Conservation (phyloP, 2,797 vertebrate species). For the Rhinogobio ventralis region DNA sequence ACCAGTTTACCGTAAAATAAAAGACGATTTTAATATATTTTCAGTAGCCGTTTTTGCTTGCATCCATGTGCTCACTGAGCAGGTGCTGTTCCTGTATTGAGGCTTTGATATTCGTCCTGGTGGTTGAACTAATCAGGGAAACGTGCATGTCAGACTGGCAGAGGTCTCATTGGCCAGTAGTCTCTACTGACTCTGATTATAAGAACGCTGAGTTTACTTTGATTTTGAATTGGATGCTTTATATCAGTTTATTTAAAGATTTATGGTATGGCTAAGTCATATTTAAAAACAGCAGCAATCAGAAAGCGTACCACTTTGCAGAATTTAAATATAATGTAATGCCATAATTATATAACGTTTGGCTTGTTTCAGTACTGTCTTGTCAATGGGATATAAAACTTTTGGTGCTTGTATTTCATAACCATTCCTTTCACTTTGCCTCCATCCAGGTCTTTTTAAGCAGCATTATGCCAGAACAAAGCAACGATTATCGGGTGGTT, state of each 20-base stretch:
- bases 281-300: not conserved
- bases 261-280: not conserved
- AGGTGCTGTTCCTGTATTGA: not conserved
- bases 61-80: slow-evolving; percentile 11
- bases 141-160: not conserved
- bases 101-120: not conserved
- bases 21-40: not conserved
- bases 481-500: slow-evolving; percentile 96
- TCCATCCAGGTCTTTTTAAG: slow-evolving; percentile 43
- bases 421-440: not conserved
- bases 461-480: slow-evolving; percentile 92
- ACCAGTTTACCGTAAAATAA: slow-evolving; percentile 15
- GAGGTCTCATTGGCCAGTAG: slow-evolving; percentile 33
- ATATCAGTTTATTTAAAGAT: no score
- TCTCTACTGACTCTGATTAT: slow-evolving; percentile 1
- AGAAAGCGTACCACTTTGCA: not conserved
- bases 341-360: not conserved
- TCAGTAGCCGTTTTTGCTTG: not conserved
- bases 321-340: not conserved
- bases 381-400: not conserved
- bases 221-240: not conserved
- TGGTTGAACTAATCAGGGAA: slow-evolving; percentile 17
- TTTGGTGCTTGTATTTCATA: not conserved
- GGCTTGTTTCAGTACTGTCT: not conserved
- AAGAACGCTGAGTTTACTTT: not conserved